Evolutionary conservation across 1,140 invertebrate species (phyloP).

Genomic region (Zeugodacus cucurbitae): DNA sequence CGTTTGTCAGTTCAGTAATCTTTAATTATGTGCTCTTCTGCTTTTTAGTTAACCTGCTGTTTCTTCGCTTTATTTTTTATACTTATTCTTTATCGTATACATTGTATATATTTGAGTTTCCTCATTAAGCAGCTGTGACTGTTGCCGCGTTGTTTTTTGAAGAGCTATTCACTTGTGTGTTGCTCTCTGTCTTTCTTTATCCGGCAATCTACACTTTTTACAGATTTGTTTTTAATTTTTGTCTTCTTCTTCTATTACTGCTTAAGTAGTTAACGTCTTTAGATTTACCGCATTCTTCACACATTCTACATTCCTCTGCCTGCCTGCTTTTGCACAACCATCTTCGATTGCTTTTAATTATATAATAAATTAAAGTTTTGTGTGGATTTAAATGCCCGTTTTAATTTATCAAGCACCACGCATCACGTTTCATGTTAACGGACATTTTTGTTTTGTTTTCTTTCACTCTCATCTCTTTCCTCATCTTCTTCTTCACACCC

Average conservation of each 20-base stretch:
- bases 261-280: background rate
- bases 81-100: no score
- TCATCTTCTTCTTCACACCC: background rate
- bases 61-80: background rate
- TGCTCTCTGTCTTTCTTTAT: background rate
- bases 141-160: background rate
- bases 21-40: background rate
- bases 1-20: background rate
- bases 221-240: background rate
- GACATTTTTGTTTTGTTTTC: background rate
- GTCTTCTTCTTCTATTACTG: background rate
- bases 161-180: background rate
- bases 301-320: constrained; percentile 21
- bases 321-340: background rate
- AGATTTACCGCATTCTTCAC: background rate
- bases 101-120: background rate
- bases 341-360: background rate
- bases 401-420: background rate
- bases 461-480: background rate
- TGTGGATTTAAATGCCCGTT: background rate
- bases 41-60: background rate
- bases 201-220: background rate
- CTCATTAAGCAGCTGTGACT: background rate
- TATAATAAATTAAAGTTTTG: background rate
- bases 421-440: background rate